Evolutionary conservation across 2,113 vertebrate genomes (phyloP), one percentile per base, ranked within the genome.

Genomic region (Alexandromys fortis): DNA sequence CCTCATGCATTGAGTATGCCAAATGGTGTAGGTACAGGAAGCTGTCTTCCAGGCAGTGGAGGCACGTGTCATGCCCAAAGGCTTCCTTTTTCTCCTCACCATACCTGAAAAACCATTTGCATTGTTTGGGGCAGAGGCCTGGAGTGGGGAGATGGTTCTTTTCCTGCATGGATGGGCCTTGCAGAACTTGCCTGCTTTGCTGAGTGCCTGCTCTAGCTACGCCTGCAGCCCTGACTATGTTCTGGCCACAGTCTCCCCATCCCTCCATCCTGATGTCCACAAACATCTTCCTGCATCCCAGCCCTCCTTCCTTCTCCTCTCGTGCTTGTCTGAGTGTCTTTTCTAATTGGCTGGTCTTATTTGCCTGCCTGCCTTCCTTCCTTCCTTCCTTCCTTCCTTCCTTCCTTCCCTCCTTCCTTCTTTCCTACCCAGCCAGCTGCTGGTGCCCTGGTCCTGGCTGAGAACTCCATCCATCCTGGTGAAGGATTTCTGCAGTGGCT

Each of bases 261-360:
- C 19, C 67, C 77, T 72, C 91, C 67, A 14, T 38, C 75, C 65
- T 78, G 49, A 35, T 85, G 55, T 24, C 68, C 55, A 49, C 26
- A 83, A 42, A 91, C 86, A 42, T 45, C 47, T 85, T 92, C 70
- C 49, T 72, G 49, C 42, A 42, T 10, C 47, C 65, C 12, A 7
- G 26, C 4, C 21, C 61, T 61, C 19, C 81, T 72, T 89, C 26
- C 61, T 92, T 75, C 86, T 89, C n/a, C 26, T 3, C 33, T 77
- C 3, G 2, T 38, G 52, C 6, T 75, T 58, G 0, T 63, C 1
- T 86, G 11, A 45, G 12, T 91, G 30, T 42, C 81, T 33, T 78
- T 95, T 75, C 89, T 96, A 85, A 88, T 72, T 85, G 93, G 61
- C 26, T 47, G 35, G 45, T 94, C 68, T 65, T 88, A 26, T 38